Evolutionary conservation across 92 coral and sea anemone genomes (phyloP).

Genomic region (Actinernus sp.): DNA sequence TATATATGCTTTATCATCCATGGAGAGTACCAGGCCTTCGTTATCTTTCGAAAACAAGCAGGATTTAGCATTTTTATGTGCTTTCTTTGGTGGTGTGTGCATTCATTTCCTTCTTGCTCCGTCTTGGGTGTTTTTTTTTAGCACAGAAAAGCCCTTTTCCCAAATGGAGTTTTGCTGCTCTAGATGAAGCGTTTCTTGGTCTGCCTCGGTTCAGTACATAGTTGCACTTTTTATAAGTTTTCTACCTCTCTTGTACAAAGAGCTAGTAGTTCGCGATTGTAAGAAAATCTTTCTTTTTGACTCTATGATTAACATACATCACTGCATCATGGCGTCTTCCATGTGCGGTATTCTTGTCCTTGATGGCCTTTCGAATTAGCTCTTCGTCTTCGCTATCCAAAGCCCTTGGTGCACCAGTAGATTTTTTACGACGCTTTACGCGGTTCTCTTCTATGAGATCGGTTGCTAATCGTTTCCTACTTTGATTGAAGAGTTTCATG

Average conservation of each 20-base stretch:
- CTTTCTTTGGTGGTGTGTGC: constrained; percentile 52
- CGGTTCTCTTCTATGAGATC: constrained; percentile 49
- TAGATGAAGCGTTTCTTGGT: constrained; percentile 45
- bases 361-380: constrained; percentile 28
- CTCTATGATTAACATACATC: constrained; percentile 24
- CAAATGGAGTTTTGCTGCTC: constrained; percentile 20
- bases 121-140: constrained; percentile 56
- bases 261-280: constrained; percentile 32
- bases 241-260: constrained; percentile 19
- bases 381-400: constrained; percentile 65
- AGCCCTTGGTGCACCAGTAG: constrained; percentile 22
- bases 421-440: constrained; percentile 28
- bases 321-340: constrained; percentile 60
- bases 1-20: constrained; percentile 65
- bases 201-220: constrained; percentile 47
- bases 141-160: constrained; percentile 53
- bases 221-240: constrained; percentile 28
- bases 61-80: constrained; percentile 30
- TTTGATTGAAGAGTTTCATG: constrained; percentile 18
- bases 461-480: constrained; percentile 25
- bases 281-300: constrained; percentile 51
- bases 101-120: constrained; percentile 16
- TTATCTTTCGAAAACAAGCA: constrained; percentile 5
- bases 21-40: constrained; percentile 24
- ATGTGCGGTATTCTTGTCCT: constrained; percentile 45